Evolutionary conservation across 2,113 vertebrate species (phyloP).

Genomic region (Chrysochloris asiatica): DNA sequence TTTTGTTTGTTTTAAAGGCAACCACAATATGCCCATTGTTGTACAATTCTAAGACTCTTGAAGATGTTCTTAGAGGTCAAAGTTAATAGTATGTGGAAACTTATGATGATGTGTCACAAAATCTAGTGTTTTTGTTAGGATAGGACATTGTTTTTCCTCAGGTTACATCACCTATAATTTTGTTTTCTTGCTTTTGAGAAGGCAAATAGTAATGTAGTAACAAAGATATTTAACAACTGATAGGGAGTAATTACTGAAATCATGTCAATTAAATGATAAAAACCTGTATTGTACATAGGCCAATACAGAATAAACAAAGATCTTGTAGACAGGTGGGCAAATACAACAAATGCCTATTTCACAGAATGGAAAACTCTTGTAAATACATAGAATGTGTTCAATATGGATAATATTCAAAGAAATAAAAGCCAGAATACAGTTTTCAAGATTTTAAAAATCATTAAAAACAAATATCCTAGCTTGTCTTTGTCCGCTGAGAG

Average conservation of each 20-base stretch:
- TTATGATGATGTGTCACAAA: not conserved
- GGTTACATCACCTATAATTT: not conserved
- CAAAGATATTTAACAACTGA: conserved; percentile 18
- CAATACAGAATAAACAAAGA: conserved; percentile 26
- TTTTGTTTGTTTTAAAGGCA: conserved; percentile 50
- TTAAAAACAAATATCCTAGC: not conserved
- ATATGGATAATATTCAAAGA: conserved; percentile 36
- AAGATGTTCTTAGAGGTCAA: conserved; percentile 10
- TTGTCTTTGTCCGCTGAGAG: not conserved
- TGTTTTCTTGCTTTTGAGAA: conserved; percentile 6
- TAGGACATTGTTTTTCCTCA: not conserved
- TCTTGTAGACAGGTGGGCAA: not conserved
- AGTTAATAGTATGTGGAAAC: conserved; percentile 22
- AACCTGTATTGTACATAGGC: not conserved
- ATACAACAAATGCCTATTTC: conserved; percentile 33
- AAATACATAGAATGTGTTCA: conserved; percentile 17
- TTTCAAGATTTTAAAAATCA: not conserved
- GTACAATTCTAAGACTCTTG: not conserved
- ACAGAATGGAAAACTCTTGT: conserved; percentile 22
- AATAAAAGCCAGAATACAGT: conserved; percentile 26
- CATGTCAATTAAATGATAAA: not conserved
- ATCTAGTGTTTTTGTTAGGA: conserved; percentile 11
- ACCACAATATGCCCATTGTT: not conserved
- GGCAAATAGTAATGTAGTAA: not conserved
- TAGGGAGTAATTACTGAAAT: conserved; percentile 31